phyloP scores from a whole-genome alignment of 2,113 vertebrate genomes.

The Semnornis frantzii region DNA sequence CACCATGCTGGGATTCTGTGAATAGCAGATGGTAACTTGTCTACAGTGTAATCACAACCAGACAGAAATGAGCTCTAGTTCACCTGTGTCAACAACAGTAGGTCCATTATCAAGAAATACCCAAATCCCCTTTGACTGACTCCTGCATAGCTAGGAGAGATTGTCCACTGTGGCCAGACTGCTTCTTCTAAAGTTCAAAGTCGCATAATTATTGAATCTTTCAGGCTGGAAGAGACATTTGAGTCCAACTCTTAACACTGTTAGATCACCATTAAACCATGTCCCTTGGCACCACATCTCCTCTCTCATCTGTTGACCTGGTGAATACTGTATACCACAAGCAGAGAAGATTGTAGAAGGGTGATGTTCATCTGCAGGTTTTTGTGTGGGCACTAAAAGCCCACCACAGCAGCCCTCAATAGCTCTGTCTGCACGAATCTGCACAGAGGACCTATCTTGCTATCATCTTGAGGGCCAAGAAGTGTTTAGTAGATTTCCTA shows the following conservation, averaged over 20 bases:
- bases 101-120: background rate
- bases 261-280: background rate
- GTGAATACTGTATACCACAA: rapidly evolving
- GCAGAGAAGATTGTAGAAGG: background rate
- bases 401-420: background rate
- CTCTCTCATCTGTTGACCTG: too few species aligned
- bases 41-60: background rate
- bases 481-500: background rate
- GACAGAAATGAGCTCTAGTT: background rate
- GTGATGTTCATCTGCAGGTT: background rate
- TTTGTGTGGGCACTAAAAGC: rapidly evolving
- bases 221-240: background rate
- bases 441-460: background rate
- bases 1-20: background rate
- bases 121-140: rapidly evolving
- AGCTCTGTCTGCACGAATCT: background rate
- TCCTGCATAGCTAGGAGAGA: background rate
- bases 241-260: background rate
- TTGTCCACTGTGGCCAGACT: background rate
- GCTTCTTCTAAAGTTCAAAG: background rate
- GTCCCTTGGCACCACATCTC: background rate
- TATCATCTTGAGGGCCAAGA: background rate
- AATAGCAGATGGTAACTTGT: background rate
- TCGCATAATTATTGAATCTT: background rate
- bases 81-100: too few species aligned